Conservation (phyloP, 2,113 vertebrate genomes). For the Oncorhynchus masou region DNA sequence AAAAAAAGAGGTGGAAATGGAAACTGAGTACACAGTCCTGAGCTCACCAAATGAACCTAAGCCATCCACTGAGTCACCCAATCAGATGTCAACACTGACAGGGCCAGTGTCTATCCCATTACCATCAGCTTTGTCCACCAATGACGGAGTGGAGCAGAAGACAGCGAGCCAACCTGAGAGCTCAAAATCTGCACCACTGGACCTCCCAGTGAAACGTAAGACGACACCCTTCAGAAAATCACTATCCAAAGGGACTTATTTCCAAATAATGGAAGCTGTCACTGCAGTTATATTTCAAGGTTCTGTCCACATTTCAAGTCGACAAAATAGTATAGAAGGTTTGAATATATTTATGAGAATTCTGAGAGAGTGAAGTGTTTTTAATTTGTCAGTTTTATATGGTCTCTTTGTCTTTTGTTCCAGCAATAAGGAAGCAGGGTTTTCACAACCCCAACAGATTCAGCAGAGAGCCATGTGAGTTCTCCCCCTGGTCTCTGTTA, state of each 20-base stretch:
- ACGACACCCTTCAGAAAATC: too few species aligned
- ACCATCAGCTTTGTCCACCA: constrained; percentile 46
- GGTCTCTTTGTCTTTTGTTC: constrained; percentile 21
- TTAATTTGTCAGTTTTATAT: neutral
- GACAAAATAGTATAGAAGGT: neutral
- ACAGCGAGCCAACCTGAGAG: constrained; percentile 53
- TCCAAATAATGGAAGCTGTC: neutral
- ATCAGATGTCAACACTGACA: constrained; percentile 27
- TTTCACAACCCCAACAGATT: constrained; percentile 79
- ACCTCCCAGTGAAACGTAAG: constrained; percentile 66
- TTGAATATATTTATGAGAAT: too few species aligned
- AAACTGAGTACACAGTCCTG: constrained; percentile 69
- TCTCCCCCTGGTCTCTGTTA: neutral
- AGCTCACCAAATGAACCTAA: constrained; percentile 30
- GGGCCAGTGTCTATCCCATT: constrained; percentile 51
- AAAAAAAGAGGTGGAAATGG: constrained; percentile 50
- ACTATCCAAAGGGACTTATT: neutral
- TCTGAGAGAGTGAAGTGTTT: neutral
- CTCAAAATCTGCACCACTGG: constrained; percentile 38
- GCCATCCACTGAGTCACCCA: constrained; percentile 54
- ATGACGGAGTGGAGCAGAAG: constrained; percentile 47
- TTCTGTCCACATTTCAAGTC: constrained; percentile 7
- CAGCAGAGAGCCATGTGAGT: constrained; percentile 81
- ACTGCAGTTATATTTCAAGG: neutral
- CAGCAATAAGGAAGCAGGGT: constrained; percentile 75